Evolutionary conservation across 1,140 invertebrate species (phyloP).

Genomic region (Drosophila kurseongensis): DNA sequence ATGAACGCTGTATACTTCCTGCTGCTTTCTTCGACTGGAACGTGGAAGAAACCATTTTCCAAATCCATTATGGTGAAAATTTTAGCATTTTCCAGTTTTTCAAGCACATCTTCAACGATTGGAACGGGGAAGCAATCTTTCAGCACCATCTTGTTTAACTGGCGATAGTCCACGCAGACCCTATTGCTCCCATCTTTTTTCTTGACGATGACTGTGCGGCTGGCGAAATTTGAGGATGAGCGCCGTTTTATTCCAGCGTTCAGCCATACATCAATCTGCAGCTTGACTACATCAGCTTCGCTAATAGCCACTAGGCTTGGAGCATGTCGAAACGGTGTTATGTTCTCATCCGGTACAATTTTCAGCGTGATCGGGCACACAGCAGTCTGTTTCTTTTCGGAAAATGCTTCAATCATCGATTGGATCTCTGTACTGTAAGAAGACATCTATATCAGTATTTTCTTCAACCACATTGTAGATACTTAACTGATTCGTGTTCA

Average conservation of each 20-base stretch:
- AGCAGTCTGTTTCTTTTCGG: too few relatives aligned
- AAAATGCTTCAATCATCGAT: too few relatives aligned
- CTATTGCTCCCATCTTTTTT: slow-evolving; percentile 1
- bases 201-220: background rate
- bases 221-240: background rate
- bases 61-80: background rate
- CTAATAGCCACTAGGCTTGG: background rate
- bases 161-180: background rate
- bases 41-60: background rate
- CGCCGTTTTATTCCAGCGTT: background rate
- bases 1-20: too few relatives aligned
- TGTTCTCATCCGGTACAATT: background rate
- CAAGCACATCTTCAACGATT: background rate
- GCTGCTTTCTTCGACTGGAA: background rate
- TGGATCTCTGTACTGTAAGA: background rate
- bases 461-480: too few relatives aligned
- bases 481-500: background rate
- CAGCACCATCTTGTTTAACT: background rate
- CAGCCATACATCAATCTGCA: background rate
- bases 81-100: background rate
- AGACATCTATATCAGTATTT: background rate
- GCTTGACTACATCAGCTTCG: background rate
- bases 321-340: background rate
- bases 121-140: background rate
- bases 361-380: too few relatives aligned